Conservation (phyloP, 1,140 invertebrate species). For the Hesperophylax magnus region DNA sequence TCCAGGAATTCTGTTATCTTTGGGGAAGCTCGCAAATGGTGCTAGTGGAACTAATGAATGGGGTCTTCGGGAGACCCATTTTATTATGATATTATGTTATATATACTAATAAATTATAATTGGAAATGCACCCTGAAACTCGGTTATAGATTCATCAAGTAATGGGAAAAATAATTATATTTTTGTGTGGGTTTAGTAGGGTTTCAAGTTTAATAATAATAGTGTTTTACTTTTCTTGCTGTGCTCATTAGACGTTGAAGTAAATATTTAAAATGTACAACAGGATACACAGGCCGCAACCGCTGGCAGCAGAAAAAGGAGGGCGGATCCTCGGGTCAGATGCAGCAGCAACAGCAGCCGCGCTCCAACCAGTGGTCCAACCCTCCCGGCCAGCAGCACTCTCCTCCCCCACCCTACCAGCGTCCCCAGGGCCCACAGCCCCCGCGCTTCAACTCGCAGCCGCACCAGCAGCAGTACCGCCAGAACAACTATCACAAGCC, state of each 20-base stretch:
- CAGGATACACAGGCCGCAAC: conserved; percentile 63
- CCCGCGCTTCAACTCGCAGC: conserved; percentile 59
- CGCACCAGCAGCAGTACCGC: conserved; percentile 40
- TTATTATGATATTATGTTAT: too few relatives aligned
- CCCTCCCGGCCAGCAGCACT: conserved; percentile 60
- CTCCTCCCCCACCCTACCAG: conserved; percentile 37
- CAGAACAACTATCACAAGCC: conserved; percentile 44
- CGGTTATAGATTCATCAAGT: too few relatives aligned
- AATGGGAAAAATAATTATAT: too few relatives aligned
- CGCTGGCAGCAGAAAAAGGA: conserved; percentile 71
- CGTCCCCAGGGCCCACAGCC: conserved; percentile 61
- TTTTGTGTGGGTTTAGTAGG: too few relatives aligned
- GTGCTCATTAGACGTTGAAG: neutral
- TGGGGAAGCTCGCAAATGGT: too few relatives aligned
- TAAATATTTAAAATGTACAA: conserved; percentile 8
- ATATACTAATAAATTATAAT: too few relatives aligned
- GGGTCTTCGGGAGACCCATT: too few relatives aligned
- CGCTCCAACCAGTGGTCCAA: conserved; percentile 65
- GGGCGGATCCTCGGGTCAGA: conserved; percentile 11
- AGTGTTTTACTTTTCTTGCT: neutral
- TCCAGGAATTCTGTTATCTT: too few relatives aligned
- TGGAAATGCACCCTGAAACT: too few relatives aligned
- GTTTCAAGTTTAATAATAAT: too few relatives aligned
- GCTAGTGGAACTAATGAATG: too few relatives aligned
- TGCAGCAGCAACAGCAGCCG: conserved; percentile 12